These are phyloP conservation scores for Diplogasteroides magnus DNA, from an alignment of 1,140 invertebrate species.

Conservation along the genomic window DNA sequence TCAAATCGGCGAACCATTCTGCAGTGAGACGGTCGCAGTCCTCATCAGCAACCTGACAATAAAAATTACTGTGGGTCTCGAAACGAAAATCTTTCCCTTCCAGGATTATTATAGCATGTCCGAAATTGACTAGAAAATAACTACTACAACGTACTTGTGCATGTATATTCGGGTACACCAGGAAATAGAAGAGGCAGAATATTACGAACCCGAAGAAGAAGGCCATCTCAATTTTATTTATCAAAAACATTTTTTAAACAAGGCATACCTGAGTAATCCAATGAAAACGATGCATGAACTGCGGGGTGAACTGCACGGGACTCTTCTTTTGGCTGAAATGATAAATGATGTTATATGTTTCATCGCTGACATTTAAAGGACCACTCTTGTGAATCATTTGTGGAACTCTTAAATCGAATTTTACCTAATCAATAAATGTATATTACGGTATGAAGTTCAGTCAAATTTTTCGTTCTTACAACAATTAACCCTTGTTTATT, in stretches of 20 bases:
- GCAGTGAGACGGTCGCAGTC: neutral
- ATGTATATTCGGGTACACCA: constrained; percentile 40
- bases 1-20: neutral
- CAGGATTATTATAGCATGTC: no score
- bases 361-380: no score
- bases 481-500: neutral
- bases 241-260: neutral
- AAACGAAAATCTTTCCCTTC: no score
- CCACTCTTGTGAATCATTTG: no score
- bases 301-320: constrained; percentile 6
- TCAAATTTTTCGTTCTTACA: neutral
- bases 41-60: neutral
- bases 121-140: no score
- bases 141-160: constrained; percentile 23
- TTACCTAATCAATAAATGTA: no score
- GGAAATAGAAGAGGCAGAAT: constrained; percentile 41
- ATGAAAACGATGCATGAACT: constrained; percentile 32
- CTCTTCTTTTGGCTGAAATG: neutral
- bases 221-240: constrained; percentile 26
- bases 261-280: constrained; percentile 35
- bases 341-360: no score
- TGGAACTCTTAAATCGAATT: no score
- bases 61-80: no score
- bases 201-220: constrained; percentile 40
- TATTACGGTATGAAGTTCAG: neutral